Evolutionary conservation across 2,113 vertebrate species (phyloP).

Genomic region (Cryptotis parvus): DNA sequence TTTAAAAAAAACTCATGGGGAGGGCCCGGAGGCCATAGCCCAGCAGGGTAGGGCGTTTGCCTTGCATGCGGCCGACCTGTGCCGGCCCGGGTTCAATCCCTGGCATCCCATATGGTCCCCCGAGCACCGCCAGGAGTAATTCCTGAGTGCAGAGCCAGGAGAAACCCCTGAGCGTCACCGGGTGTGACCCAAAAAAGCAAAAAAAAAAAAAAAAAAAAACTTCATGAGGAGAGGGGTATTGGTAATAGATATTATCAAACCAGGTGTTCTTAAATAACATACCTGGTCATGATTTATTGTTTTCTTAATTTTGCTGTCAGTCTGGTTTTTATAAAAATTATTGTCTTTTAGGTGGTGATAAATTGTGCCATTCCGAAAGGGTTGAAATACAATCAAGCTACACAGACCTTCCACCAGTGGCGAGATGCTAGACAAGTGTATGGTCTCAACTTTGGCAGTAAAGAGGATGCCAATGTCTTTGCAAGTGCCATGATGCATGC

Average conservation of each 20-base stretch:
- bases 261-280: too few relatives aligned
- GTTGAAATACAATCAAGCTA: conserved; percentile 99
- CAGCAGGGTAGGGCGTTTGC: too few relatives aligned
- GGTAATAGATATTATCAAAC: too few relatives aligned
- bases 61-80: too few relatives aligned
- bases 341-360: conserved; percentile 94
- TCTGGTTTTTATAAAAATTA: conserved; percentile 27
- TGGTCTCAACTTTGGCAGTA: conserved; percentile 99
- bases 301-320: not conserved
- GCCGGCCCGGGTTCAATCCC: too few relatives aligned
- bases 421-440: conserved; percentile 98
- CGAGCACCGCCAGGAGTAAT: too few relatives aligned
- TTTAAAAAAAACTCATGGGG: too few relatives aligned
- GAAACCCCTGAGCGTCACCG: too few relatives aligned
- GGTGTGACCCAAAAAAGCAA: too few relatives aligned
- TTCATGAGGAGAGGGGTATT: not conserved
- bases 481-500: conserved; percentile 99
- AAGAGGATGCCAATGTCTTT: conserved; percentile 99
- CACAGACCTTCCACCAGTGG: conserved; percentile 99
- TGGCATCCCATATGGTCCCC: too few relatives aligned
- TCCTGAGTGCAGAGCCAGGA: too few relatives aligned
- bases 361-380: conserved; percentile 99
- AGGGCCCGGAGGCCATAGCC: too few relatives aligned
- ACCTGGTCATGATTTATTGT: not conserved
- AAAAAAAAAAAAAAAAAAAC: conserved; percentile 26